Conservation (phyloP, 2,797 vertebrate species). For the Hylomyscus alleni region DNA sequence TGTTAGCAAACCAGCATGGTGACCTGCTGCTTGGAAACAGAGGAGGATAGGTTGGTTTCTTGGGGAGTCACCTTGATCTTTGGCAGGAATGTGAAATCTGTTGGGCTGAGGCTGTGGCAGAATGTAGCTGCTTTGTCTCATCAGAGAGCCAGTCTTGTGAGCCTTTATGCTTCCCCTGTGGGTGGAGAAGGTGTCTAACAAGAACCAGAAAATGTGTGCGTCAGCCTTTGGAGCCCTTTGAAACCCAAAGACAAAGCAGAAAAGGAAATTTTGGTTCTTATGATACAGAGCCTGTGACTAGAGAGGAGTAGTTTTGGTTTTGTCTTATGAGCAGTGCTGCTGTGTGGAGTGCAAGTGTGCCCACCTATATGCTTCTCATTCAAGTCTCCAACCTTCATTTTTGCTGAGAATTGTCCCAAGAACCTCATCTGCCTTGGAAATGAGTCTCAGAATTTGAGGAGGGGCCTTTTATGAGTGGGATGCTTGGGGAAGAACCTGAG, state of each 20-base stretch:
- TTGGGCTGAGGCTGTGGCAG: background rate
- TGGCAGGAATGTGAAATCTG: background rate
- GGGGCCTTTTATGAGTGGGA: background rate
- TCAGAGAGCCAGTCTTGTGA: background rate
- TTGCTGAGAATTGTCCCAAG: slow-evolving; percentile 41
- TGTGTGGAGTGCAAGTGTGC: background rate
- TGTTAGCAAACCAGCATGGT: background rate
- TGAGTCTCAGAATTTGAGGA: background rate
- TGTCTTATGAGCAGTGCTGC: background rate
- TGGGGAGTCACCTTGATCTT: background rate
- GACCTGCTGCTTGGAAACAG: background rate
- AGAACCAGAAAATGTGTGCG: background rate
- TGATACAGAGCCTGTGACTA: background rate
- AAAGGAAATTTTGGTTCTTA: background rate
- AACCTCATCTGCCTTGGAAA: background rate
- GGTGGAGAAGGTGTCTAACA: background rate
- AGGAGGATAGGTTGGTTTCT: background rate
- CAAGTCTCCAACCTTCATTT: background rate
- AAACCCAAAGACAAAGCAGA: slow-evolving; percentile 1
- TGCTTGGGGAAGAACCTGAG: background rate
- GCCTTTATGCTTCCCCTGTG: background rate
- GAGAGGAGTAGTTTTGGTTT: background rate
- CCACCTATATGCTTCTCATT: background rate
- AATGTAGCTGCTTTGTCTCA: background rate
- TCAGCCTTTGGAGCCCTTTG: background rate